Conservation (phyloP, 92 coral and sea anemone species). For the Phenganax marumi region DNA sequence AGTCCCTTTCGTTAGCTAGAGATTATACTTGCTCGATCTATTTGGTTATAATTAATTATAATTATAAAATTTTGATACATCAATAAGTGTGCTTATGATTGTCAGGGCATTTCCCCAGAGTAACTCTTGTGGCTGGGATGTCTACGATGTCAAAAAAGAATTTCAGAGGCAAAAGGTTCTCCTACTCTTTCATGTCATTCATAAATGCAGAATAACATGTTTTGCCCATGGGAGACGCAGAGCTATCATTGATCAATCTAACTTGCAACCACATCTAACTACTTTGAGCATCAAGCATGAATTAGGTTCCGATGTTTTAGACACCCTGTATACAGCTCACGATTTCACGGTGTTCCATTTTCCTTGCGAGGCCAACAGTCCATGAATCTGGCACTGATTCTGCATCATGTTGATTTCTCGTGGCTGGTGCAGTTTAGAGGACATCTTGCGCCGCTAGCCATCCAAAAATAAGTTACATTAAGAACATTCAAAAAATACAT, state of each 20-base stretch:
- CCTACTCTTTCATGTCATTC: neutral
- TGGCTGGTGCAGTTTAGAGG: too few species aligned
- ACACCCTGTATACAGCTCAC: neutral
- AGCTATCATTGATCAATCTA: neutral
- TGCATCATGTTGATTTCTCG: neutral
- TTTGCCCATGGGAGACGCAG: too few species aligned
- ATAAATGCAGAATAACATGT: too few species aligned
- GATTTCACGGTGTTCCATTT: neutral
- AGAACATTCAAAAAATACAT: too few species aligned
- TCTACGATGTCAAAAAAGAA: slow-evolving; percentile 78
- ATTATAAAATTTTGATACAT: too few species aligned
- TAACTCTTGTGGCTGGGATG: slow-evolving; percentile 68
- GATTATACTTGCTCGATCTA: too few species aligned
- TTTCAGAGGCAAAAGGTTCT: slow-evolving; percentile 70
- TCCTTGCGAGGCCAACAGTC: neutral
- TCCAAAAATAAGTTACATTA: too few species aligned
- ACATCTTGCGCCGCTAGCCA: too few species aligned
- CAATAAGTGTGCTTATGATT: too few species aligned
- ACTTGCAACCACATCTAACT: neutral
- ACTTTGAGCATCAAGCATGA: neutral
- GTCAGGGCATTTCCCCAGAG: slow-evolving; percentile 63
- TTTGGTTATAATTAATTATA: too few species aligned
- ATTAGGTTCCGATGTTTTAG: neutral
- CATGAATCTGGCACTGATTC: too few species aligned
- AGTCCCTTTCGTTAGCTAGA: too few species aligned